Base-by-base conservation (phyloP, 1,140 invertebrate genomes). In the Tetramorium parvispinum region DNA sequence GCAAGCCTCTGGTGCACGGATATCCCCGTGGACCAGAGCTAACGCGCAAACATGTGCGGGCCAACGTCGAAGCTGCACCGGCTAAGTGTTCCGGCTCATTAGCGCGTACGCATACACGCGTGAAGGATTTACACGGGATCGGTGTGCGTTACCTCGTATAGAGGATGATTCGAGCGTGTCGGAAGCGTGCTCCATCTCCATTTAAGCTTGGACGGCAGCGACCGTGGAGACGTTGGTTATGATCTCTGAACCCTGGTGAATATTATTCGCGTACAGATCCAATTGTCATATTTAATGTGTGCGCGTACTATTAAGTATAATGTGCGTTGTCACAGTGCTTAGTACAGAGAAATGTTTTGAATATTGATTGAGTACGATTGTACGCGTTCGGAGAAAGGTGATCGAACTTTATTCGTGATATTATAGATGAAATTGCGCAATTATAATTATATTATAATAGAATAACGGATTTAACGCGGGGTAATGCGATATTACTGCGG, bases 71-170 rank as follows among this genome's bases (percentile, higher is more conserved):
- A 75, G 66, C 82, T 83, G 61, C 73, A 65, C 49, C 73, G n/a
- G 71, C 70, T 86, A 88, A 90, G 89, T 89, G 93, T 93, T 93
- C 87, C 89, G 82, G 91, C 92, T 93, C 93, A 94, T 94, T 94
- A 94, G 88, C 86, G 78, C 61, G 24, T 70, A 86, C 78, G 91
- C 91, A 91, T 91, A 93, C 91, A 92, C 88, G 91, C 92, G 91
- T 93, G 71, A 93, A 93, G 91, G 93, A 93, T 94, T 93, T 92
- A 91, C 90, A 91, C 82, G 85, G 83, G 85, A 73, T 68, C 76
- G 70, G 18, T 49, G 46, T 65, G 24, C 82, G 81, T 61, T 76
- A 49, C 40, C 55, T 65, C 61, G 66, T 11, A 21, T 0, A 68
- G 46, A 49, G 53, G 13, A 63, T 24, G 66, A 55, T 73, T 81